phyloP scores from a whole-genome alignment of 2,888 invertebrate species.

The Drosophila antonietae region DNA sequence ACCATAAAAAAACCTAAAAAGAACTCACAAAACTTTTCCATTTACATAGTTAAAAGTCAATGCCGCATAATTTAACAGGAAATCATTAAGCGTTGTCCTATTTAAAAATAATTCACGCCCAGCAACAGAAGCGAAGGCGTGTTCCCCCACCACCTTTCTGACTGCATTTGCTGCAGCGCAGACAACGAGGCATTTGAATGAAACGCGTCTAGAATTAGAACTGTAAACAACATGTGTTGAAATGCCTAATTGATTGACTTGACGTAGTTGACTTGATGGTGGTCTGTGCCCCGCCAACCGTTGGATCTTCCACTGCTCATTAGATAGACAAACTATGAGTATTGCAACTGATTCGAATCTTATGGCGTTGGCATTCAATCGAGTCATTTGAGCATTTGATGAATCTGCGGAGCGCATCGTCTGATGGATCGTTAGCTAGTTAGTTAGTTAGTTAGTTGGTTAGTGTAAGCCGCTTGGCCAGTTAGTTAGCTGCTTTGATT shows the following conservation, averaged over 20 bases:
- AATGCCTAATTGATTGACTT: constrained; percentile 80
- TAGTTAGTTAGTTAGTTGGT: constrained; percentile 4
- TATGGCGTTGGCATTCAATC: constrained; percentile 74
- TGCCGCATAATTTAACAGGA: constrained; percentile 75
- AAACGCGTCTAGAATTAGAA: constrained; percentile 71
- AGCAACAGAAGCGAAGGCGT: constrained; percentile 10
- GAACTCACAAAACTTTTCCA: constrained; percentile 37
- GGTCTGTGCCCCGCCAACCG: constrained; percentile 16
- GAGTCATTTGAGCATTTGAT: constrained; percentile 52
- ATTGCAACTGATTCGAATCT: constrained; percentile 52
- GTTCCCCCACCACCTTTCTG: neutral
- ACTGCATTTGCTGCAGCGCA: constrained; percentile 30
- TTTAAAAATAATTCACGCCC: constrained; percentile 66
- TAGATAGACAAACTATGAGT: constrained; percentile 21
- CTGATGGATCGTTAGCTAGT: constrained; percentile 48
- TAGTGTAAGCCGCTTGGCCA: constrained; percentile 16
- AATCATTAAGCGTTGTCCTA: constrained; percentile 66
- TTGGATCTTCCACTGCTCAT: constrained; percentile 7
- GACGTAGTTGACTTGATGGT: constrained; percentile 52
- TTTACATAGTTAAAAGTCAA: constrained; percentile 63
- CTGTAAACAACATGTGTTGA: constrained; percentile 80
- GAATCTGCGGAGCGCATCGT: constrained; percentile 43
- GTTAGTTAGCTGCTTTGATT: constrained; percentile 46
- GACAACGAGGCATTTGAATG: constrained; percentile 70
- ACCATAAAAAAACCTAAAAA: constrained; percentile 30